A percentile compares a stretch with the other conserved stretches of the same genome.
phyloP scores from a whole-genome alignment of 2,888 invertebrate species.

The Andrena bicolor region DNA sequence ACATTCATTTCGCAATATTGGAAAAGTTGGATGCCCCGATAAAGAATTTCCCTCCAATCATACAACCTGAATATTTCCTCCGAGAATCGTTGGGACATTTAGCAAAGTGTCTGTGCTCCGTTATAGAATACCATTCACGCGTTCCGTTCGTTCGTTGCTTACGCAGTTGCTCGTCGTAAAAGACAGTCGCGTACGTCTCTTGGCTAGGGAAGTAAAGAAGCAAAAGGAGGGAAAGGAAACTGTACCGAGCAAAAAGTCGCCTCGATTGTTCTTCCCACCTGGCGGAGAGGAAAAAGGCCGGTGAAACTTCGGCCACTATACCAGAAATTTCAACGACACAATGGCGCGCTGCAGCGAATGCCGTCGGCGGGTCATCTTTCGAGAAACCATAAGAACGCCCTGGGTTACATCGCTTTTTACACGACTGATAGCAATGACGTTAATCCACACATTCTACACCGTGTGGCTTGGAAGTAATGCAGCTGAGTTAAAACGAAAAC shows the following conservation, averaged over 20 bases:
- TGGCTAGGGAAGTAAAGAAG: constrained; percentile 21
- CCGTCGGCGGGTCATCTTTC: constrained; percentile 31
- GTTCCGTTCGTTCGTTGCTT: constrained; percentile 3
- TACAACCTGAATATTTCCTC: neutral
- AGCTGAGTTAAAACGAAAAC: neutral
- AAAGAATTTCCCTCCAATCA: neutral
- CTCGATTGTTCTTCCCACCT: constrained; percentile 57
- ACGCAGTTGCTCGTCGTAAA: constrained; percentile 31
- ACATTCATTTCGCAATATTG: neutral
- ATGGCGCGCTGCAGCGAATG: constrained; percentile 53
- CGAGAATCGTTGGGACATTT: neutral
- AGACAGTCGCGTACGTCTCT: constrained; percentile 21
- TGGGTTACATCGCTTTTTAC: constrained; percentile 15
- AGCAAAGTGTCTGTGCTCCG: no score
- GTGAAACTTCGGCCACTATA: constrained; percentile 51
- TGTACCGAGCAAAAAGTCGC: constrained; percentile 41
- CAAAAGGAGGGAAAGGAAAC: constrained; percentile 27
- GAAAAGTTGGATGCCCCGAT: neutral
- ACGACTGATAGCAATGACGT: constrained; percentile 17
- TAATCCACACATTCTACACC: neutral
- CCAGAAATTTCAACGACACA: constrained; percentile 61
- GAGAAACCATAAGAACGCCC: constrained; percentile 19
- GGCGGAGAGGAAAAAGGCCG: constrained; percentile 19
- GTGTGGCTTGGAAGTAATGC: neutral
- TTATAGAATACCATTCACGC: constrained; percentile 14